Evolutionary conservation across 1,140 invertebrate genomes (phyloP), one percentile per base, ranked within the genome.

Genomic region (Heliconius eleuchia): DNA sequence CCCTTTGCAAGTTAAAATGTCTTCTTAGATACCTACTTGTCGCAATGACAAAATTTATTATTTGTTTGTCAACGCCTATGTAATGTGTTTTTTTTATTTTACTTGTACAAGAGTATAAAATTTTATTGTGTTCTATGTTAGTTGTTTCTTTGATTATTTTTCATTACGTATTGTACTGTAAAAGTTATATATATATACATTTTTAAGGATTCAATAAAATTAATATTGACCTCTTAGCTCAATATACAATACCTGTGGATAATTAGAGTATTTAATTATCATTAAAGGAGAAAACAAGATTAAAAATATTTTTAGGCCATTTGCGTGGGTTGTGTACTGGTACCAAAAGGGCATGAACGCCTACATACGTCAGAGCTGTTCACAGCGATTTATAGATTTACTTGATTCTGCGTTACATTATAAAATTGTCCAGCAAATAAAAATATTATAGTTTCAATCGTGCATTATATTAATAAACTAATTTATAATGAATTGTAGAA

Each of bases 351-450:
- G 91, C 90, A 90, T 76, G 84, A 82, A 80, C 85, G 82, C 83
- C 89, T 92, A 92, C 91, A 90, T 92, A 92, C 91, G 91, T 92
- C 91, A 92, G 57, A 81, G 42, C 55, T 77, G 75, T 77, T 76
- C 66, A 78, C 34, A 72, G 75, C 50, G 78, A 78, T 77, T 78
- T 82, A 80, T 76, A 78, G 79, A 80, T 80, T 78, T 81, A 46
- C 71, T 66, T 70, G 74, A 79, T 50, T 57, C 77, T 78, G 66
- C 74, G 74, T 76, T 78, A 57, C 46, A 76, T 30, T 72, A 74
- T 27, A 70, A 39, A n/a, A 71, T 39, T 8, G 39, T 72, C 2
- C 18, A 72, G 34, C 19, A 9, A 1, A 42, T 23, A 3, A 66
- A 66, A 66, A 66, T 23, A 30, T 30, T 13, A 1, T 30, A 66